Conservation (phyloP, 2,888 invertebrate species). For the Archips xylosteana region DNA sequence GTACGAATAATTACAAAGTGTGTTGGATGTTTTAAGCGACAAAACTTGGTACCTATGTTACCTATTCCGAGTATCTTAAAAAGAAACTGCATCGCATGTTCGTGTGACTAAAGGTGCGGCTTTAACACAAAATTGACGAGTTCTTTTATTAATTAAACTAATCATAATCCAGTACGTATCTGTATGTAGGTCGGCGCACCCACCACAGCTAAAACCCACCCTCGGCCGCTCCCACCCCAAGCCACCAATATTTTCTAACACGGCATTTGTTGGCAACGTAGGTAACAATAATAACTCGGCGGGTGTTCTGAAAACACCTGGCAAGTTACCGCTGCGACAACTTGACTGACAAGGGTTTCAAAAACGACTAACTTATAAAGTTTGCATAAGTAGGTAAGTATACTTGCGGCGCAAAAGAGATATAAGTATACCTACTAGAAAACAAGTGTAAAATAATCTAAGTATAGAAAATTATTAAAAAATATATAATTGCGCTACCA, state of each 20-base stretch:
- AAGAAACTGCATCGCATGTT: neutral
- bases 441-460: too few relatives aligned
- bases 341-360: neutral
- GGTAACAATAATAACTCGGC: neutral
- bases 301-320: neutral
- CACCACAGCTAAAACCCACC: slow-evolving; percentile 46
- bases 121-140: slow-evolving; percentile 47
- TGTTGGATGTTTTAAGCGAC: neutral
- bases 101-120: slow-evolving; percentile 48
- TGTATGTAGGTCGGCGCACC: slow-evolving; percentile 70
- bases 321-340: neutral
- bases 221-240: slow-evolving; percentile 43
- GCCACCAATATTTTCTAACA: slow-evolving; percentile 42
- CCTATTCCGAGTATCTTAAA: neutral
- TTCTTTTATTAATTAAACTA: slow-evolving; percentile 60
- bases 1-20: too few relatives aligned
- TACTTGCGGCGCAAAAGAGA: too few relatives aligned
- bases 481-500: too few relatives aligned
- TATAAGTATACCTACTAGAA: too few relatives aligned
- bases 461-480: too few relatives aligned
- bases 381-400: too few relatives aligned
- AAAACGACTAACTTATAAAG: neutral
- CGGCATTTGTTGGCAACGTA: neutral
- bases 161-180: slow-evolving; percentile 57
- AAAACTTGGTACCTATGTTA: too few relatives aligned